Base-by-base conservation (phyloP, 1,140 invertebrate species). In the Papilio polytes region DNA sequence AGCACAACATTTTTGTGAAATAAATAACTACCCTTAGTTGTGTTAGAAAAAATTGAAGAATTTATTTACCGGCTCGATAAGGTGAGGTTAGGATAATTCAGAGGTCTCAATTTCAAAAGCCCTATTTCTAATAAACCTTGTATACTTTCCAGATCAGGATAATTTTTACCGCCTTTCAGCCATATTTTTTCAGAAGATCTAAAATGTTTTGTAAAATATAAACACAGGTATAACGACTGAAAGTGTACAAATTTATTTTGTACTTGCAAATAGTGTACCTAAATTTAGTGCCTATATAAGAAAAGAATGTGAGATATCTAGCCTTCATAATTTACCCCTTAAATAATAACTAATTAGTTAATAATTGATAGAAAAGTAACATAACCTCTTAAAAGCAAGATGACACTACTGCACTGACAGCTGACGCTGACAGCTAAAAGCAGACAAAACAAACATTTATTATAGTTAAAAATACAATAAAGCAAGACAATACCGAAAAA, bases 111-210 rank as follows among this genome's bases (percentile, higher is more conserved):
- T 78, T 87, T 91, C 79, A 89, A 86, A 41, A 97, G 88, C 31
- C 94, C 96, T 87, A 95, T 88, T 94, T 97, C 97, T 84, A 97
- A 85, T 77, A 95, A 93, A 59, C 97, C 97, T 94, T 97, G 97
- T 59, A 97, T 88, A 22, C 96, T 96, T 82, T 96, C 95, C 10
- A 95, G 92, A 81, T 97, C 96, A 53, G 88, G 86, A 76, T 90
- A 87, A 31, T 91, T 88, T 12, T 80, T 84, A n/a, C 85, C 87
- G 44, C 85, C 84, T 84, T 90, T 94, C 10, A 94, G 76, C 92
- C 92, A 94, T 82, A 94, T 48, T 70, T 93, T 94, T 70, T 93
- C 90, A 13, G 93, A 92, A 0, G 92, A 90, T 80, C 93, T 94
- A 82, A 53, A 81, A 83, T 46, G 73, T 59, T 18, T 73, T 81